Percentiles rank a stretch among this genome's conserved stretches.
Conservation (phyloP, 64 coral and sea anemone genomes). For the Stichodactyla mertensii region DNA sequence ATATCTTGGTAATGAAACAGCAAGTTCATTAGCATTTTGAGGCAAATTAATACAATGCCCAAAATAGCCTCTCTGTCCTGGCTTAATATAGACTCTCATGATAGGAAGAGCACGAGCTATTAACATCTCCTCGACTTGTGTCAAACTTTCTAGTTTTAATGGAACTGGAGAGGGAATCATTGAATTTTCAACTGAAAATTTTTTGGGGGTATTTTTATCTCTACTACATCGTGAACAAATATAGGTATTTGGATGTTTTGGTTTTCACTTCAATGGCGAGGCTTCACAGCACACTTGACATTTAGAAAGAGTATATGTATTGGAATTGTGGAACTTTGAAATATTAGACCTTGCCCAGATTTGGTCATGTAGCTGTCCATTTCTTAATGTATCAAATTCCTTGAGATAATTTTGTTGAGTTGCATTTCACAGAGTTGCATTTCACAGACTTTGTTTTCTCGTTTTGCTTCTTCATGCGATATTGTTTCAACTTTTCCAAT, state of each 20-base stretch:
- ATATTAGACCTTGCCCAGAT: constrained; percentile 20
- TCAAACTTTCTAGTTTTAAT: constrained; percentile 25
- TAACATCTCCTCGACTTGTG: constrained; percentile 33
- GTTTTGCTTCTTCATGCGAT: too few species aligned
- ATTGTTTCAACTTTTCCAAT: too few species aligned
- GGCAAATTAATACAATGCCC: constrained; percentile 39
- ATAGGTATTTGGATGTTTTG: neutral
- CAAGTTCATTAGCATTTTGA: constrained; percentile 31
- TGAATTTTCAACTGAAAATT: constrained; percentile 29
- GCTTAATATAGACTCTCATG: constrained; percentile 26
- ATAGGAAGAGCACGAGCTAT: constrained; percentile 27
- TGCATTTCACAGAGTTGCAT: too few species aligned
- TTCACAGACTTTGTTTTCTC: too few species aligned
- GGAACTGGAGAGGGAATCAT: constrained; percentile 30
- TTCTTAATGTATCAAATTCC: too few species aligned
- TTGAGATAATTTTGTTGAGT: too few species aligned
- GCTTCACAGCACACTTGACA: constrained; percentile 21
- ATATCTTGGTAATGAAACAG: constrained; percentile 34
- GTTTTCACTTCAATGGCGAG: constrained; percentile 27
- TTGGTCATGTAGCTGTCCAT: constrained; percentile 2
- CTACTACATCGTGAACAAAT: constrained; percentile 17
- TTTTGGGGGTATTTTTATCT: constrained; percentile 23
- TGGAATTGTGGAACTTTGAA: constrained; percentile 11
- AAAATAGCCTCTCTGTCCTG: constrained; percentile 28
- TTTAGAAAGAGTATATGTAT: constrained; percentile 18